These are phyloP conservation scores for Papilio elwesi DNA, from an alignment of 2,888 invertebrate genomes.

Conservation along the genomic window DNA sequence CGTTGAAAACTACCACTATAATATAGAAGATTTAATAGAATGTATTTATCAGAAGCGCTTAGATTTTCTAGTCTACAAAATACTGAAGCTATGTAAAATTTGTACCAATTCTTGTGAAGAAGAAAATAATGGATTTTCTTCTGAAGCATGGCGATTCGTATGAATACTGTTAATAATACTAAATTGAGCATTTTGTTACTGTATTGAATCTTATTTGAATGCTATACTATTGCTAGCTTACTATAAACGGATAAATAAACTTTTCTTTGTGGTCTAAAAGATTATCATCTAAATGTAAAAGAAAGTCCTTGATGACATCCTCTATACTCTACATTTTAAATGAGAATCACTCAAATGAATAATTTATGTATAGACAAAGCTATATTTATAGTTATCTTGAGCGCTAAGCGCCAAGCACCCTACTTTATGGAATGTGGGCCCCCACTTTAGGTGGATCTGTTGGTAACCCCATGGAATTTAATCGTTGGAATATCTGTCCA, in stretches of 20 bases:
- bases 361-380: constrained; percentile 11
- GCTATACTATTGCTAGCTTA: not conserved
- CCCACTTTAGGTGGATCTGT: constrained; percentile 24
- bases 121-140: no score
- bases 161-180: no score
- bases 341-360: not conserved
- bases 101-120: no score
- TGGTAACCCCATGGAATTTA: constrained; percentile 25
- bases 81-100: no score
- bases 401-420: constrained; percentile 1
- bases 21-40: no score
- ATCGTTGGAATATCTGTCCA: constrained; percentile 28
- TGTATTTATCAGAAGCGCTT: no score
- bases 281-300: not conserved
- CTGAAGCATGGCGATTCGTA: no score
- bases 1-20: no score
- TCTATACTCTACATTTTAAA: not conserved
- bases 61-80: no score
- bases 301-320: not conserved
- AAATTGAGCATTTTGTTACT: no score
- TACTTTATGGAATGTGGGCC: constrained; percentile 33
- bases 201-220: no score
- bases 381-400: constrained; percentile 3
- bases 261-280: not conserved
- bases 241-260: not conserved